Evolutionary conservation across 2,888 invertebrate genomes (phyloP).

Genomic region (Sepiola atlantica): DNA sequence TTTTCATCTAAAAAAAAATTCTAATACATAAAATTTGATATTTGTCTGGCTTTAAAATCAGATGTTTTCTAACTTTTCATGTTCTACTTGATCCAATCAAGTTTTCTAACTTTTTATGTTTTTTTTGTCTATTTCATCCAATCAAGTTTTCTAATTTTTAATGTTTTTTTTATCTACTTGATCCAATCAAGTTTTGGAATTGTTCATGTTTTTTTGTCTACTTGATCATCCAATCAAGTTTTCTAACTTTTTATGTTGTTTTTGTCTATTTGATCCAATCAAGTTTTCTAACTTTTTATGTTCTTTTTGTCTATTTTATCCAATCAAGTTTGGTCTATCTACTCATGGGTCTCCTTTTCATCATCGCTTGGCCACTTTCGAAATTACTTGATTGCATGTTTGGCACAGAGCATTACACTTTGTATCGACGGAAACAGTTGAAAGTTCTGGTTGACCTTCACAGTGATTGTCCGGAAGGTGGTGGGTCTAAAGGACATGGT

Average conservation of each 20-base stretch:
- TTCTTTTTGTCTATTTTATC: constrained; percentile 46
- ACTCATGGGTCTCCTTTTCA: constrained; percentile 69
- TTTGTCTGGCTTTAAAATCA: background rate
- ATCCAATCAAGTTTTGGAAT: constrained; percentile 61
- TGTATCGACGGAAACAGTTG: constrained; percentile 70
- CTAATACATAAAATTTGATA: background rate
- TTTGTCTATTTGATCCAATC: constrained; percentile 1
- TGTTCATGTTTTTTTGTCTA: too few species aligned
- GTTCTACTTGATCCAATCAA: constrained; percentile 52
- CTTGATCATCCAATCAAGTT: background rate
- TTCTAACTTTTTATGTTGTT: background rate
- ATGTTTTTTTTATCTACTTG: constrained; percentile 44
- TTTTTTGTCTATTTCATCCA: too few species aligned
- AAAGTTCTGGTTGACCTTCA: constrained; percentile 73
- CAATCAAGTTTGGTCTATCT: constrained; percentile 69
- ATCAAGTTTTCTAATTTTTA: background rate
- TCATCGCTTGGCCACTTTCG: constrained; percentile 72
- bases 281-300: background rate
- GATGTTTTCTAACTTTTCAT: background rate
- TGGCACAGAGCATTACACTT: constrained; percentile 71
- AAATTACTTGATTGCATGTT: constrained; percentile 72
- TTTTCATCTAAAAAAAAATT: too few species aligned
- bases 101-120: too few species aligned
- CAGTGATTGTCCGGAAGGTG: constrained; percentile 37
- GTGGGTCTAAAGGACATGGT: constrained; percentile 35